These are phyloP conservation scores for Hippoglossus stenolepis DNA, from an alignment of 2,113 vertebrate genomes.

Conservation along the genomic window DNA sequence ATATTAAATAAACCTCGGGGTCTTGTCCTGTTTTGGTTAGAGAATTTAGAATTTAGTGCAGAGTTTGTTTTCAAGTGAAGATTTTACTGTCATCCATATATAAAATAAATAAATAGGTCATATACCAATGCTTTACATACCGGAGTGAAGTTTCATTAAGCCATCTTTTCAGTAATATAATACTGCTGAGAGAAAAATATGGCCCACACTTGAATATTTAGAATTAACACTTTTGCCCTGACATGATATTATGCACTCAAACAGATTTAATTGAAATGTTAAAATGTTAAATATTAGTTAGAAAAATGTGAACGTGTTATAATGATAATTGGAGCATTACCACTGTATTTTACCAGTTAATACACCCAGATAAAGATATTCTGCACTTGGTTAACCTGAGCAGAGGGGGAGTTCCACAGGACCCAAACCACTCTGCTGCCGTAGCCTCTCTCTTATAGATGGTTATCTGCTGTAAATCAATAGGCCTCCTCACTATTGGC, in stretches of 20 bases:
- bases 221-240: no score
- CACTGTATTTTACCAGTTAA: constrained; percentile 9
- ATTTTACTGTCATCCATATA: background rate
- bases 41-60: background rate
- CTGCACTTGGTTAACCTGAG: background rate
- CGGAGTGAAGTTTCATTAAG: no score
- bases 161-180: no score
- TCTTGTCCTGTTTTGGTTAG: no score
- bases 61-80: background rate
- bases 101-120: no score
- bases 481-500: constrained; percentile 62
- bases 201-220: no score
- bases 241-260: background rate
- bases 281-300: no score
- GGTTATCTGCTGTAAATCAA: constrained; percentile 83
- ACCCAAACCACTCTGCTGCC: constrained; percentile 39
- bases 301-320: background rate
- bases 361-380: constrained; percentile 1
- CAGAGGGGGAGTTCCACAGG: constrained; percentile 10
- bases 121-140: no score
- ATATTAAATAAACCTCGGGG: background rate
- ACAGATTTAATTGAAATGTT: background rate
- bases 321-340: constrained; percentile 11
- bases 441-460: constrained; percentile 65
- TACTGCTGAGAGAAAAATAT: no score